phyloP scores from a whole-genome alignment of 2,797 vertebrate species.

The Esox lucius region DNA sequence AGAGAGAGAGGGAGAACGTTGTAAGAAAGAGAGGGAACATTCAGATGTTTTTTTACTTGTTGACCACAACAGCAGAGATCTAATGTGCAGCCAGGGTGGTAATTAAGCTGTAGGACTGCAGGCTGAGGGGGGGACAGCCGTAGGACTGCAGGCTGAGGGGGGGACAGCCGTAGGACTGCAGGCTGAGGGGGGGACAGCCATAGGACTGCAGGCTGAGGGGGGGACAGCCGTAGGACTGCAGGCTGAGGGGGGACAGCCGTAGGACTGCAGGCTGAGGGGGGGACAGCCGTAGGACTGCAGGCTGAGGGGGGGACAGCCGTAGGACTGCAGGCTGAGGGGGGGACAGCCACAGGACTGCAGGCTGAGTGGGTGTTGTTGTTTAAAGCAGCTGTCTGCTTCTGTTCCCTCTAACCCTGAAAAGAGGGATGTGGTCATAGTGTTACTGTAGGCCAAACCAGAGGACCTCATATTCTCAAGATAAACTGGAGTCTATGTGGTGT shows the following conservation, averaged over 20 bases:
- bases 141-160: no score
- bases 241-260: no score
- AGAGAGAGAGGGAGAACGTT: constrained; percentile 25
- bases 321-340: no score
- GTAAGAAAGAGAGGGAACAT: constrained; percentile 10
- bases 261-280: no score
- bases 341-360: no score
- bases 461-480: background rate
- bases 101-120: background rate
- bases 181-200: no score
- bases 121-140: no score
- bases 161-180: no score
- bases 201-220: no score
- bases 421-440: constrained; percentile 20
- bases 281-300: no score
- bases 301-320: no score
- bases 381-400: constrained; percentile 52
- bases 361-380: constrained; percentile 53
- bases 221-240: no score
- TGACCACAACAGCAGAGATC: background rate
- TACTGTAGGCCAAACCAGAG: constrained; percentile 4
- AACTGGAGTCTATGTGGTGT: background rate
- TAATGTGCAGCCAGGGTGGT: background rate
- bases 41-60: background rate
- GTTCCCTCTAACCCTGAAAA: constrained; percentile 27